Evolutionary conservation across 2,888 invertebrate species (phyloP).

Genomic region (Boloria euphrosyne): DNA sequence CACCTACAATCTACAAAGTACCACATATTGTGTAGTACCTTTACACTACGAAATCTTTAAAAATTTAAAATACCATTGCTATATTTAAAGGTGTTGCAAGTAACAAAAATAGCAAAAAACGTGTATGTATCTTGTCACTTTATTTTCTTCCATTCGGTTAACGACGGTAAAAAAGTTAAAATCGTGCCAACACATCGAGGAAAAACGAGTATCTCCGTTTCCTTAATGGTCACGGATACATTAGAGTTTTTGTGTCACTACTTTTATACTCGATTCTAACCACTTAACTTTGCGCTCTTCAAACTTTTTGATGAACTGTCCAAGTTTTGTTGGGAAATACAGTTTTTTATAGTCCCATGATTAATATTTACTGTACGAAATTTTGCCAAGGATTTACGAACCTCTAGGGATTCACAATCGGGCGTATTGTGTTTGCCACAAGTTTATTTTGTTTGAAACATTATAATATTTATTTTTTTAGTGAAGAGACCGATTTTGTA

Average conservation of each 20-base stretch:
- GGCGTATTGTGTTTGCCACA: too few species aligned
- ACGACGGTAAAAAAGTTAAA: conserved; percentile 28
- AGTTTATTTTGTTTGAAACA: too few species aligned
- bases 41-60: too few species aligned
- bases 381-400: too few species aligned
- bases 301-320: conserved; percentile 8
- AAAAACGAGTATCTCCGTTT: conserved; percentile 29
- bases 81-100: too few species aligned
- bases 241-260: conserved; percentile 30
- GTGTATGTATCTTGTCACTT: background rate
- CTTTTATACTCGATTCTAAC: conserved; percentile 18
- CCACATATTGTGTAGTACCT: too few species aligned
- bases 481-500: too few species aligned
- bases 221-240: conserved; percentile 33
- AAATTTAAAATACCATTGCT: too few species aligned
- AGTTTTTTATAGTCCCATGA: background rate
- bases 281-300: conserved; percentile 9
- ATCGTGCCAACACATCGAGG: conserved; percentile 33
- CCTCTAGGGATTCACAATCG: too few species aligned
- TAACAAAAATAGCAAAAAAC: background rate
- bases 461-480: too few species aligned
- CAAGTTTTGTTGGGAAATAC: background rate
- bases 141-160: conserved; percentile 14
- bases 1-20: too few species aligned
- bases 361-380: background rate